Conservation (phyloP, 2,797 vertebrate genomes). For the Acrocephalus scirpaceus region DNA sequence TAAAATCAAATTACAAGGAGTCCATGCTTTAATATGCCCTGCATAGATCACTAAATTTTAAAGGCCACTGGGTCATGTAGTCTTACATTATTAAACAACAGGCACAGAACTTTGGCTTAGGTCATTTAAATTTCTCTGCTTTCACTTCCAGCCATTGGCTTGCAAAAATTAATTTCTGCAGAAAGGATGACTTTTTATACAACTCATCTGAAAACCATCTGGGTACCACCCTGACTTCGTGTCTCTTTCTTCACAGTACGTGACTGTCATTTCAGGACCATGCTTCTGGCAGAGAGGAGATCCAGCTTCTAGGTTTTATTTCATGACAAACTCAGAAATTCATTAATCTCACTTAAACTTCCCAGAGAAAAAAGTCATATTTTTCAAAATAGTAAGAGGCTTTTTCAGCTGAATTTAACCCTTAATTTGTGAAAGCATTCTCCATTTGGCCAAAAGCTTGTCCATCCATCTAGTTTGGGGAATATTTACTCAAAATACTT, state of each 20-base stretch:
- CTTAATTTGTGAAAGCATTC: not conserved
- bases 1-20: not conserved
- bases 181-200: not conserved
- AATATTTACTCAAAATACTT: not conserved
- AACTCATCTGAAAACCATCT: not conserved
- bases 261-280: not conserved
- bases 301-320: not conserved
- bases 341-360: not conserved
- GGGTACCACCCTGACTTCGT: not conserved
- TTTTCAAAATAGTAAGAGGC: not conserved
- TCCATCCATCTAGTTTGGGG: not conserved
- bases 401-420: not conserved
- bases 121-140: conserved; percentile 5
- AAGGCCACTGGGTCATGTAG: not conserved
- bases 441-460: not conserved
- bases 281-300: not conserved
- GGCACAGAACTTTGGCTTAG: not conserved
- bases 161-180: not conserved
- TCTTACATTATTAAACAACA: not conserved
- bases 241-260: rapidly evolving
- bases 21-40: not conserved
- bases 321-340: not conserved
- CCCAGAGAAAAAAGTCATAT: rapidly evolving
- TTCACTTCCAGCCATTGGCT: not conserved
- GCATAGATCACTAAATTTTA: not conserved